Conservation (phyloP, 1,140 invertebrate genomes). For the Heterodera schachtii region DNA sequence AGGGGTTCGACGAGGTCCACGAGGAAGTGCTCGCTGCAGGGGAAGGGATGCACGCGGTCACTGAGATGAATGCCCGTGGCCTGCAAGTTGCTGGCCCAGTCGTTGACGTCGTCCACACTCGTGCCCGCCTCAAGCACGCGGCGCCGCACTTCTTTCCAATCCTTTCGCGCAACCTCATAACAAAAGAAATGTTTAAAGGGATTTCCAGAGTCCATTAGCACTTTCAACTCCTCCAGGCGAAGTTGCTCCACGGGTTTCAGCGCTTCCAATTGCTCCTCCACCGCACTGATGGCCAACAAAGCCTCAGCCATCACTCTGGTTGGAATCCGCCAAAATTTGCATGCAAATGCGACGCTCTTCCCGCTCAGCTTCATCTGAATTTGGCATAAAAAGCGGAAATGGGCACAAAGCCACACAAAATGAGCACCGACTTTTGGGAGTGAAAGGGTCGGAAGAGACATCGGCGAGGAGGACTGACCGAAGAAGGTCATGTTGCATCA, state of each 20-base stretch:
- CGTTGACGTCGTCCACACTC: constrained; percentile 61
- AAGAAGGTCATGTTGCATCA: constrained; percentile 64
- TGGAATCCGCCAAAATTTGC: constrained; percentile 60
- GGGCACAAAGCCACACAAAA: no score
- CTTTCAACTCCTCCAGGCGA: constrained; percentile 56
- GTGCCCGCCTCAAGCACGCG: constrained; percentile 52
- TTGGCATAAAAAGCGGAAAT: no score
- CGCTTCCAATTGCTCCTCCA: constrained; percentile 57
- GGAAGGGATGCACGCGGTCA: constrained; percentile 29
- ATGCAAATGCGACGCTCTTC: constrained; percentile 61
- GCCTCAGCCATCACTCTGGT: constrained; percentile 56
- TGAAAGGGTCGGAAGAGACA: background rate
- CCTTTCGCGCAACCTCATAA: constrained; percentile 40
- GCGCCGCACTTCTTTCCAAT: constrained; percentile 39
- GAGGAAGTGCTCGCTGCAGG: constrained; percentile 63
- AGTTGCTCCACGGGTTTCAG: constrained; percentile 58
- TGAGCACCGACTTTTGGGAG: constrained; percentile 26
- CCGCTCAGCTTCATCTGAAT: constrained; percentile 48
- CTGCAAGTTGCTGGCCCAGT: constrained; percentile 56
- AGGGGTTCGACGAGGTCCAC: constrained; percentile 55
- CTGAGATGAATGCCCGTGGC: constrained; percentile 54
- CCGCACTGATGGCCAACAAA: constrained; percentile 50
- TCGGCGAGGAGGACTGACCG: constrained; percentile 43
- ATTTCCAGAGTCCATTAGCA: no score
- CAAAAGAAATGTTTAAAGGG: no score